Conservation (phyloP, 2,797 vertebrate genomes). For the Malacoraja senta region DNA sequence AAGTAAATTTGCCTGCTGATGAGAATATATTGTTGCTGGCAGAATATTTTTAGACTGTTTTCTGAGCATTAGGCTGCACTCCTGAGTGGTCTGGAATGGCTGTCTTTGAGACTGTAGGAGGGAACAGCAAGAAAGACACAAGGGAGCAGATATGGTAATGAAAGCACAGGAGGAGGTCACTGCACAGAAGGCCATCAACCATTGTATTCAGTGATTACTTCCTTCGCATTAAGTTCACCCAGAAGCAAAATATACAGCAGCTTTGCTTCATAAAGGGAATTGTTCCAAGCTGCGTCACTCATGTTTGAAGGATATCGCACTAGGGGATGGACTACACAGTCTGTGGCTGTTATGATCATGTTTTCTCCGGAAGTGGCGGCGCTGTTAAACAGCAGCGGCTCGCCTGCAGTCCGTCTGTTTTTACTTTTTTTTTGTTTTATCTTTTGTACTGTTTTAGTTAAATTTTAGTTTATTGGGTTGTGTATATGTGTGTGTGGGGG, state of each 20-base stretch:
- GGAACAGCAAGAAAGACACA: not conserved
- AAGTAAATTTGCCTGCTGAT: not conserved
- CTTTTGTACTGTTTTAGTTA: no score
- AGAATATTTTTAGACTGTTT: not conserved
- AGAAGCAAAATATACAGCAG: not conserved
- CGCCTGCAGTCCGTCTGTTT: no score
- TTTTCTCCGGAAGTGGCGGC: no score
- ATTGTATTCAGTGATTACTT: not conserved
- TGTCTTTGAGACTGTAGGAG: not conserved
- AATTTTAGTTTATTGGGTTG: no score
- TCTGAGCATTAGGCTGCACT: not conserved
- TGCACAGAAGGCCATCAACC: not conserved
- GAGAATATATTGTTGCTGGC: not conserved
- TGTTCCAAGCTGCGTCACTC: not conserved
- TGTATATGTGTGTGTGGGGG: no score
- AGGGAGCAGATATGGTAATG: not conserved
- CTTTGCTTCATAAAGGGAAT: not conserved
- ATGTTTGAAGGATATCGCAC: not conserved
- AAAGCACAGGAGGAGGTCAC: not conserved
- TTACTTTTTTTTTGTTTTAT: no score
- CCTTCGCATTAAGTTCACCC: not conserved
- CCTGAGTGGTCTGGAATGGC: not conserved
- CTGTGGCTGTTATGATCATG: no score
- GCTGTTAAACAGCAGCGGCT: no score
- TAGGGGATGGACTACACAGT: not conserved